A percentile compares a stretch with the other conserved stretches of the same genome.
Conservation (phyloP, 2,113 vertebrate genomes). For the Pontoporia blainvillei region DNA sequence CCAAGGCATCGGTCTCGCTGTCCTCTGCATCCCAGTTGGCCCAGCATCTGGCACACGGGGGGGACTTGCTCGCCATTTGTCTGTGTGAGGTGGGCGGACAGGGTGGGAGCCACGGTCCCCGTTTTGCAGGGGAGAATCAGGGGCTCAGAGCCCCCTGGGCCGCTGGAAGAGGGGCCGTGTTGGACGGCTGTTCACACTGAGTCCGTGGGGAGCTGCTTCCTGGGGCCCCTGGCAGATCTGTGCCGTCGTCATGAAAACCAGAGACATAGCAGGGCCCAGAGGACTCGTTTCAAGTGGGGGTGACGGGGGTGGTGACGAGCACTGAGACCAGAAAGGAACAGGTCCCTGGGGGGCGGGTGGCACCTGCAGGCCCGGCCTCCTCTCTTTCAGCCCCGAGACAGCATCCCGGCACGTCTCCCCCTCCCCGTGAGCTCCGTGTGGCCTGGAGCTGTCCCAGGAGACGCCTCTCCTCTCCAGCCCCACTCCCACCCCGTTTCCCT, state of each 20-base stretch:
- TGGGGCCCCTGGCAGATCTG: not conserved
- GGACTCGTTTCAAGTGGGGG: accelerated
- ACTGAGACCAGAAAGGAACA: no score
- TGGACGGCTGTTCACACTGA: accelerated
- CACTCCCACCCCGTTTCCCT: constrained; percentile 54
- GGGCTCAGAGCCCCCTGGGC: accelerated
- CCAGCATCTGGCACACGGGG: not conserved
- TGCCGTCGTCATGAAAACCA: not conserved
- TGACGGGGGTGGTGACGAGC: not conserved
- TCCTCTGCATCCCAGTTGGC: not conserved
- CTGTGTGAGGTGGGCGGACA: not conserved
- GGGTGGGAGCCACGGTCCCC: not conserved
- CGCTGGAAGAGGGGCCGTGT: accelerated
- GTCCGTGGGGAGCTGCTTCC: not conserved
- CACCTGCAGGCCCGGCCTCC: not conserved
- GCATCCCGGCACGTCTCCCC: constrained; percentile 9
- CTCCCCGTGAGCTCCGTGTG: constrained; percentile 22
- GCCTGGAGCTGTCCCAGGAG: constrained; percentile 69
- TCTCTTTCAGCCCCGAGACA: constrained; percentile 25
- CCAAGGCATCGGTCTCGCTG: not conserved
- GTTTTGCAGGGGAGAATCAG: not conserved
- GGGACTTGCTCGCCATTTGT: accelerated
- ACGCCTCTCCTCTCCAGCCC: constrained; percentile 70
- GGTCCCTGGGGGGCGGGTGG: not conserved
- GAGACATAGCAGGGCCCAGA: not conserved